Conservation (phyloP, 2,888 invertebrate genomes). For the Hermaeophaga mercurialis region DNA sequence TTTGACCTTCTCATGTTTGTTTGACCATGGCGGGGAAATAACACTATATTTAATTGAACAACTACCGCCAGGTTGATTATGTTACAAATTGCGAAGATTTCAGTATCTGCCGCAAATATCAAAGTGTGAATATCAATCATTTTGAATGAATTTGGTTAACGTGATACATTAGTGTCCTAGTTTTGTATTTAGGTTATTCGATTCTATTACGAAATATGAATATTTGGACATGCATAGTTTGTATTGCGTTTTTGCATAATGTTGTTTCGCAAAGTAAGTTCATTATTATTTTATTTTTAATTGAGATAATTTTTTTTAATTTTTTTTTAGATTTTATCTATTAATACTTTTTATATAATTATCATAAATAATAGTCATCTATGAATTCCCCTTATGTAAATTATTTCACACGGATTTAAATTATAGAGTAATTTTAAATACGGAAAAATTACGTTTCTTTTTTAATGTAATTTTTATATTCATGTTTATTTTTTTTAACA, state of each 20-base stretch:
- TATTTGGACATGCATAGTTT: constrained; percentile 3
- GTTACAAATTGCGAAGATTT: constrained; percentile 20
- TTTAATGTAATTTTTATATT: no score
- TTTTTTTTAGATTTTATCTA: no score
- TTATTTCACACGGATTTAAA: no score
- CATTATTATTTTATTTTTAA: background rate
- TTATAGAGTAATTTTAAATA: no score
- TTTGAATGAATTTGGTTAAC: background rate
- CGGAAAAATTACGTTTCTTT: no score
- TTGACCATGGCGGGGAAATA: constrained; percentile 31
- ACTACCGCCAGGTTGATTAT: constrained; percentile 23
- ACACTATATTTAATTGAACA: constrained; percentile 27
- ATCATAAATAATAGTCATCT: no score
- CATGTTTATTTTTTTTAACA: no score
- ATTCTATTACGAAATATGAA: constrained; percentile 10
- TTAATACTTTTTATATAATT: no score
- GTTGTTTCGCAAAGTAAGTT: constrained; percentile 16
- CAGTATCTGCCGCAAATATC: constrained; percentile 23
- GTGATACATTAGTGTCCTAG: background rate
- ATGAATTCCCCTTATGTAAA: no score
- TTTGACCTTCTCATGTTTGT: constrained; percentile 30
- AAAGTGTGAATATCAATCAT: constrained; percentile 13
- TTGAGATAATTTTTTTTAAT: no score
- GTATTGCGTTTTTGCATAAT: constrained; percentile 10
- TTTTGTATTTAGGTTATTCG: background rate